Conservation (phyloP, 2,113 vertebrate genomes). For the Suncus etruscus region DNA sequence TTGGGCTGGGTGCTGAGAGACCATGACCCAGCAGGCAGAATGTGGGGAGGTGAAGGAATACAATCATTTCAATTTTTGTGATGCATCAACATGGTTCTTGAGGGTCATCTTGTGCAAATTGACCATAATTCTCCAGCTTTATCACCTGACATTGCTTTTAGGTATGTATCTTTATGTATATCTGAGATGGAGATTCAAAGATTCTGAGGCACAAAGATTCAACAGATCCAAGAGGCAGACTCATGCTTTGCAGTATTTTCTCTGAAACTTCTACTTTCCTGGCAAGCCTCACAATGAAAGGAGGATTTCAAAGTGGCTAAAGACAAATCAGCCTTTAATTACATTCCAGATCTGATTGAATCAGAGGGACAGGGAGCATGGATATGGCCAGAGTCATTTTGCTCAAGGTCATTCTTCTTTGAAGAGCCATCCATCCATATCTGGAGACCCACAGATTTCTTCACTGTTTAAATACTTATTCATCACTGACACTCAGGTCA, state of each 20-base stretch:
- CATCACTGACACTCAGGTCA: not conserved
- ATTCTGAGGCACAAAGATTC: not conserved
- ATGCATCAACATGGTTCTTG: not conserved
- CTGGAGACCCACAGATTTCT: not conserved
- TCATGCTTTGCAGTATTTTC: not conserved
- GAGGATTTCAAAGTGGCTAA: not conserved
- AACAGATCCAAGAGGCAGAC: not conserved
- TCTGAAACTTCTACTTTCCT: not conserved
- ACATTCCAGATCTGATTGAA: not conserved
- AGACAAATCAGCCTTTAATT: slow-evolving; percentile 33
- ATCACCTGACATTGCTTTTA: not conserved
- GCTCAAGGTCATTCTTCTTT: not conserved
- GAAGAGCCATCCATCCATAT: fast-evolving
- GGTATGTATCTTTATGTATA: not conserved
- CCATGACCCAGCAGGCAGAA: no score
- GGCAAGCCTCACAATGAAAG: not conserved
- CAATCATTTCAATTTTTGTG: not conserved
- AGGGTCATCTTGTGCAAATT: not conserved
- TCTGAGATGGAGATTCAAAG: not conserved
- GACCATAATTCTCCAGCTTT: not conserved
- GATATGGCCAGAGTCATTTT: not conserved
- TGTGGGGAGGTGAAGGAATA: not conserved
- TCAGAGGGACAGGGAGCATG: not conserved
- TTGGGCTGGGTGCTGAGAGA: not conserved
- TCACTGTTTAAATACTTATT: not conserved